Conservation (phyloP, 2,113 vertebrate species). For the Podilymbus podiceps region DNA sequence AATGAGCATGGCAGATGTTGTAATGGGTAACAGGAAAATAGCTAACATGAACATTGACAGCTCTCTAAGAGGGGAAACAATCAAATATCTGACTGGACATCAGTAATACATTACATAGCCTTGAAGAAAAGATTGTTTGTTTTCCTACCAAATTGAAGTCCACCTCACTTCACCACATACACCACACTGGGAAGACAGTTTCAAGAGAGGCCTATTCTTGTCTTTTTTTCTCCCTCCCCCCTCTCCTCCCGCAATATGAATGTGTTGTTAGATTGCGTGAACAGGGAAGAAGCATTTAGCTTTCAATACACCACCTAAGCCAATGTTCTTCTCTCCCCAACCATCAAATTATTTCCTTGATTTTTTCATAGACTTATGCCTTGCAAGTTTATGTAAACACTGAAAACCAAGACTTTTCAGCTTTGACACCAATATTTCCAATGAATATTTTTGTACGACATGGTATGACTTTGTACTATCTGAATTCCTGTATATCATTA, state of each 20-base stretch:
- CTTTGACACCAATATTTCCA: not conserved
- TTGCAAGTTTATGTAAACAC: not conserved
- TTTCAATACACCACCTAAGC: not conserved
- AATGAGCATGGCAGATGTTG: not conserved
- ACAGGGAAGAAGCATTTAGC: not conserved
- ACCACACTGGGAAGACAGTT: conserved; percentile 48
- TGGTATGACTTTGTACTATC: not conserved
- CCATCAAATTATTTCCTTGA: not conserved
- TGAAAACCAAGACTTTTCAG: not conserved
- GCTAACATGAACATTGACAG: not conserved
- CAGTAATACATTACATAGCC: conserved; percentile 52
- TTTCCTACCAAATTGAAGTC: conserved; percentile 51
- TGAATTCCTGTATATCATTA: not conserved
- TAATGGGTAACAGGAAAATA: not conserved
- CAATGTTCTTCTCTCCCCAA: not conserved
- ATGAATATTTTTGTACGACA: not conserved
- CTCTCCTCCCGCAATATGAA: not conserved
- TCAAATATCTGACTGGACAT: conserved; percentile 65
- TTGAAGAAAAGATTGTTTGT: conserved; percentile 52
- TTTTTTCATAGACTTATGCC: not conserved
- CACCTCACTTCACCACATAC: conserved; percentile 41
- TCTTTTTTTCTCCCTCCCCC: not conserved
- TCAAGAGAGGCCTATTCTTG: conserved; percentile 38
- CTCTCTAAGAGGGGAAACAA: conserved; percentile 61
- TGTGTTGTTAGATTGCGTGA: conserved; percentile 19